These are phyloP conservation scores for Poecilus cupreus DNA, from an alignment of 2,888 invertebrate genomes.

Conservation along the genomic window DNA sequence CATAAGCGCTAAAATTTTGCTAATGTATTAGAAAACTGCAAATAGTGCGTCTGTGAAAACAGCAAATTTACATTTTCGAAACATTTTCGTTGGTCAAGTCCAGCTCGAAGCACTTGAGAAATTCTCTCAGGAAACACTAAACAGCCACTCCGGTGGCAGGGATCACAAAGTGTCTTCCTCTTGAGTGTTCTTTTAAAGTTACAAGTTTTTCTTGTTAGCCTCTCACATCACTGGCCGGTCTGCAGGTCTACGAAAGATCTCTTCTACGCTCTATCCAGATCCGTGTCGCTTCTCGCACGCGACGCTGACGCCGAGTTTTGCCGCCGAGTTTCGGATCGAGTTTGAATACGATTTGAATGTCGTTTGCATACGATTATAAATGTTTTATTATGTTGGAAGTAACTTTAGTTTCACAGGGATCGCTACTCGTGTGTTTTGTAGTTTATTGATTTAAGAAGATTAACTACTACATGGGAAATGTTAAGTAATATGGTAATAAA, in stretches of 20 bases:
- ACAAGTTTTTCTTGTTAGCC: conserved; percentile 53
- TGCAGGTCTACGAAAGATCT: too few relatives aligned
- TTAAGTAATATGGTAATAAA: conserved; percentile 39
- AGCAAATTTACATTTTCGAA: conserved; percentile 27
- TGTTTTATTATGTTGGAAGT: conserved; percentile 57
- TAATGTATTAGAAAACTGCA: too few relatives aligned
- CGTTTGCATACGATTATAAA: conserved; percentile 58
- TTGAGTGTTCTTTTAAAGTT: conserved; percentile 41
- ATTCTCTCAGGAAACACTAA: neutral
- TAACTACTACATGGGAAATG: conserved; percentile 12
- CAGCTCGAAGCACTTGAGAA: conserved; percentile 12
- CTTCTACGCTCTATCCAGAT: neutral
- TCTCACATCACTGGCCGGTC: neutral
- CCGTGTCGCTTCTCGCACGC: neutral
- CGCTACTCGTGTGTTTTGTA: conserved; percentile 36
- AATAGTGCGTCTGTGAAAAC: too few relatives aligned
- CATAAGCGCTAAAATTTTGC: too few relatives aligned
- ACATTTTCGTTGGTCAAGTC: conserved; percentile 8
- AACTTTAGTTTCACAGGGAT: conserved; percentile 50
- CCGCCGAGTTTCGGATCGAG: conserved; percentile 18
- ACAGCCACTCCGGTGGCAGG: neutral
- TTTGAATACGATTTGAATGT: conserved; percentile 58
- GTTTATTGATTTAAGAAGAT: conserved; percentile 44
- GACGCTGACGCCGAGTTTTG: conserved; percentile 2
- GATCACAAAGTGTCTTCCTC: conserved; percentile 16